Evolutionary conservation across 1,140 invertebrate species (phyloP).

Genomic region (Orchestia grillus): DNA sequence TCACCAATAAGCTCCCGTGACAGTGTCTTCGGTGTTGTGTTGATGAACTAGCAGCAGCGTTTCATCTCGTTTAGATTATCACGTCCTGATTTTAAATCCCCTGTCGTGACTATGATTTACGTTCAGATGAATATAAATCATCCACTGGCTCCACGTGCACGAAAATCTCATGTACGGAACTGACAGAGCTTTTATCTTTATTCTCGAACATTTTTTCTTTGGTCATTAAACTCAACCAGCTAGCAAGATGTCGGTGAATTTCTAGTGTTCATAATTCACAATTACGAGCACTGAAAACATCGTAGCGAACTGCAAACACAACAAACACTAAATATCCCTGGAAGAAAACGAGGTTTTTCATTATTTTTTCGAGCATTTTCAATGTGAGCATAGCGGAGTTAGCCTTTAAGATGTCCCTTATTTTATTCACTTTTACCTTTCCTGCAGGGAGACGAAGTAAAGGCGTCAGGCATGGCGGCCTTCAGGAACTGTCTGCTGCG

Average conservation of each 20-base stretch:
- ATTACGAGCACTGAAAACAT: no score
- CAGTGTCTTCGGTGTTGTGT: no score
- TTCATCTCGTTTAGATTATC: background rate
- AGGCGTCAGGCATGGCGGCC: background rate
- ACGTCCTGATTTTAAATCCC: background rate
- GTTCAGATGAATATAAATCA: background rate
- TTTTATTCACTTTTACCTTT: background rate
- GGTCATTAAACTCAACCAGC: no score
- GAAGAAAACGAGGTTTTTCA: background rate
- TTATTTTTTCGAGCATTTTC: background rate
- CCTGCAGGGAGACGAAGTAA: slow-evolving; percentile 7
- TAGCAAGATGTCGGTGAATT: no score
- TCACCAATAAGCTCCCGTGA: no score
- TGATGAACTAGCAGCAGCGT: background rate
- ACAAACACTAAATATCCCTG: no score
- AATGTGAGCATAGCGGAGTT: background rate
- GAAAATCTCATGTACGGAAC: no score
- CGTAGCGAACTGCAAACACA: no score
- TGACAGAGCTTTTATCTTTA: no score
- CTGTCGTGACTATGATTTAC: background rate
- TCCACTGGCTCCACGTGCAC: no score
- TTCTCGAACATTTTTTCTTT: no score
- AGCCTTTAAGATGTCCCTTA: background rate
- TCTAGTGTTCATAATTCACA: no score
- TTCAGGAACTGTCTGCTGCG: slow-evolving; percentile 23